A percentile compares a stretch with the other conserved stretches of the same genome.
These are phyloP conservation scores for Anastatus disparis DNA, from an alignment of 1,140 invertebrate species.

Conservation along the genomic window DNA sequence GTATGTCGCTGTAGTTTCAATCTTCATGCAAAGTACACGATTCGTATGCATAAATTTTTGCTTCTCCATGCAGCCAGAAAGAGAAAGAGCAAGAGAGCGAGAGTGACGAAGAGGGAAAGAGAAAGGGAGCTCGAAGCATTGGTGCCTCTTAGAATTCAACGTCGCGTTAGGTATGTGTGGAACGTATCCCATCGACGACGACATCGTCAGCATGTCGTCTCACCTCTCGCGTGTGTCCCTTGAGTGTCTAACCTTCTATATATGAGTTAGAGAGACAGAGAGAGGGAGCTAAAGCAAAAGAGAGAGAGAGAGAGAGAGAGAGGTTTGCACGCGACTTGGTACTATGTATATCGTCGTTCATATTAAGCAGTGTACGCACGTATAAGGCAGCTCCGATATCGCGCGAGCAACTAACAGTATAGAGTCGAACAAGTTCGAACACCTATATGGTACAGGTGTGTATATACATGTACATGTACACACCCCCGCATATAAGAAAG, in stretches of 20 bases:
- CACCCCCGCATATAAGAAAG: too few species aligned
- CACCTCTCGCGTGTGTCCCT: neutral
- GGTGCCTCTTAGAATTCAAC: too few species aligned
- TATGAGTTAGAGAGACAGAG: too few species aligned
- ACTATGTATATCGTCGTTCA: neutral
- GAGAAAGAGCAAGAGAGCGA: neutral
- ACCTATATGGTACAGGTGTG: neutral
- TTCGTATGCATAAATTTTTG: slow-evolving; percentile 41
- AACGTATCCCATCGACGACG: slow-evolving; percentile 33
- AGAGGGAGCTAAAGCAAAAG: too few species aligned
- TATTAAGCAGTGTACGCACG: slow-evolving; percentile 52
- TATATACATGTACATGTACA: neutral
- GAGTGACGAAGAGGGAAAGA: too few species aligned
- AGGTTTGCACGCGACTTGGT: too few species aligned
- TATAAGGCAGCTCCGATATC: slow-evolving; percentile 39
- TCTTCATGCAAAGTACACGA: slow-evolving; percentile 31
- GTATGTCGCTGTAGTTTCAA: slow-evolving; percentile 3
- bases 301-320: too few species aligned
- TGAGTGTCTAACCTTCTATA: too few species aligned
- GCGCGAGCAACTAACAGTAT: slow-evolving; percentile 5
- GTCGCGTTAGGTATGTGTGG: slow-evolving; percentile 8
- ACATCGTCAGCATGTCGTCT: too few species aligned
- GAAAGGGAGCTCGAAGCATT: too few species aligned
- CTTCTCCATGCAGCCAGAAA: neutral
- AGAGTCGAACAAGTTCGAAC: slow-evolving; percentile 12